Conservation (phyloP, 2,888 invertebrate species). For the Hirtodrosophila trivittata region DNA sequence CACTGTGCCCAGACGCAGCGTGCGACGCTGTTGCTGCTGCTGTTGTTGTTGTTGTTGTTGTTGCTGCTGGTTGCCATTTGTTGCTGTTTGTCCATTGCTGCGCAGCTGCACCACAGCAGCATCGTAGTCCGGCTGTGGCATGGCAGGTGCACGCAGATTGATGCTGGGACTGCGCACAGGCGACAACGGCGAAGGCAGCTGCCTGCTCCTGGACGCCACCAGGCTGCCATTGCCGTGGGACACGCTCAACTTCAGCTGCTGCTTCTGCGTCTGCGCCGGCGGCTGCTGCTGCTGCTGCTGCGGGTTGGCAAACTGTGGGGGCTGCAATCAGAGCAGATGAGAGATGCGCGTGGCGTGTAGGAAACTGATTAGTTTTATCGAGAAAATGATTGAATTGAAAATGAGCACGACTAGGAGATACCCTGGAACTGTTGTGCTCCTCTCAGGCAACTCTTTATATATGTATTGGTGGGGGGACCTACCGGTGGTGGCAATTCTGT, state of each 20-base stretch:
- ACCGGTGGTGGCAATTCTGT: constrained; percentile 79
- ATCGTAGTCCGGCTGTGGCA: constrained; percentile 79
- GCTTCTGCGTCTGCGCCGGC: constrained; percentile 33
- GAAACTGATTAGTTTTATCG: not conserved
- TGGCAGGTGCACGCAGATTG: constrained; percentile 69
- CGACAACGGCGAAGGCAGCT: constrained; percentile 34
- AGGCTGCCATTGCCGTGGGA: constrained; percentile 28
- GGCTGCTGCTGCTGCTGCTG: constrained; percentile 44
- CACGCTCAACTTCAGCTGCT: constrained; percentile 36
- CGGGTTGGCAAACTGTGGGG: constrained; percentile 81
- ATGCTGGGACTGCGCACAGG: constrained; percentile 60
- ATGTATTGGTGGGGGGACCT: too few species aligned
- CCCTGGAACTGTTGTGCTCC: not conserved
- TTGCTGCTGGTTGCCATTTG: constrained; percentile 22
- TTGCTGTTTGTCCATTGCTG: constrained; percentile 7
- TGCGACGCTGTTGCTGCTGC: constrained; percentile 81
- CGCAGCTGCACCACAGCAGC: constrained; percentile 45
- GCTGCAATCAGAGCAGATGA: constrained; percentile 56
- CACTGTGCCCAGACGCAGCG: constrained; percentile 87
- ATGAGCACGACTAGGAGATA: too few species aligned
- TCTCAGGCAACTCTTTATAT: too few species aligned
- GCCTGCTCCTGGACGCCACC: constrained; percentile 19
- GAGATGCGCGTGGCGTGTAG: too few species aligned
- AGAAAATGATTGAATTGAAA: constrained; percentile 6
- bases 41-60: constrained; percentile 36